Conservation (phyloP, 2,888 invertebrate species). For the Andricus quercusramuli region DNA sequence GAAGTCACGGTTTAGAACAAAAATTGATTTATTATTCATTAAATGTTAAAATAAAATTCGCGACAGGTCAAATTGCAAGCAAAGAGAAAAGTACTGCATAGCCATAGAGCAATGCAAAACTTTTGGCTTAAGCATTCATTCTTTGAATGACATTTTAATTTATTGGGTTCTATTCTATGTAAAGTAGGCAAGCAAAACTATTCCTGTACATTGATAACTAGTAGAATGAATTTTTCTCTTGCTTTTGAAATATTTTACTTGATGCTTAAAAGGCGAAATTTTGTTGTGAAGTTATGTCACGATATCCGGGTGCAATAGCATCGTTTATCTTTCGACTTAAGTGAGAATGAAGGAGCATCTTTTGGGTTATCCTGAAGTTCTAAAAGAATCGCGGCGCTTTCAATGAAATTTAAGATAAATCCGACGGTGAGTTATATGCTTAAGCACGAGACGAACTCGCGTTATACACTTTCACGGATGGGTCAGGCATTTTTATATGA, state of each 20-base stretch:
- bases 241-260: background rate
- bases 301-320: background rate
- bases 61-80: background rate
- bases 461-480: conserved; percentile 57
- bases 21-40: background rate
- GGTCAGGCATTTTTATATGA: conserved; percentile 55
- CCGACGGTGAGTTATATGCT: conserved; percentile 44
- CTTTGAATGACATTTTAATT: background rate
- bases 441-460: conserved; percentile 36
- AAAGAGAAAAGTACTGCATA: background rate
- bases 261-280: background rate
- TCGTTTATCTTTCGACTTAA: conserved; percentile 9
- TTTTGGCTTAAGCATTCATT: background rate
- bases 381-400: conserved; percentile 43
- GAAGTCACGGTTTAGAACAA: too few relatives aligned
- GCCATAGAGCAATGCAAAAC: background rate
- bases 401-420: conserved; percentile 45
- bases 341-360: conserved; percentile 30
- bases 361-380: conserved; percentile 10
- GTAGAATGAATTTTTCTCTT: background rate
- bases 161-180: background rate
- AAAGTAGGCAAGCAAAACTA: background rate
- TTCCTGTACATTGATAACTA: background rate
- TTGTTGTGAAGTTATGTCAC: background rate
- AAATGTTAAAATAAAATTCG: background rate